These are phyloP conservation scores for Epinephelus fuscoguttatus DNA, from an alignment of 2,113 vertebrate species.

Conservation along the genomic window DNA sequence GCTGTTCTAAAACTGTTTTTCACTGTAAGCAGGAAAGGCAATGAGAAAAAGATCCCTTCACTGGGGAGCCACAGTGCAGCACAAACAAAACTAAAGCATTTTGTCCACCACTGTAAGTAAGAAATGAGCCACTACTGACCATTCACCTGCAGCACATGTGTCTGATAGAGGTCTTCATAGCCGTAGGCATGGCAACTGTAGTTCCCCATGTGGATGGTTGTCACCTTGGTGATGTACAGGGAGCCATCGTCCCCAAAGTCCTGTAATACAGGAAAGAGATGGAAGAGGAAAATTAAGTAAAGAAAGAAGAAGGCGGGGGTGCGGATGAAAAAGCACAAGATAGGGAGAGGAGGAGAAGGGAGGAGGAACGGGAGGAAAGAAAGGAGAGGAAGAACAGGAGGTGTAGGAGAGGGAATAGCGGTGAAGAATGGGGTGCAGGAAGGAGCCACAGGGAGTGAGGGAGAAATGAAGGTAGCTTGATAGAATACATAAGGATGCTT, in stretches of 20 bases:
- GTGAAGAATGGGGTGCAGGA: slow-evolving; percentile 50
- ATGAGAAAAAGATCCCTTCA: background rate
- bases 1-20: background rate
- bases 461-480: slow-evolving; percentile 51
- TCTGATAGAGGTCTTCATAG: slow-evolving; percentile 95
- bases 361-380: too few species aligned
- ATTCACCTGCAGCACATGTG: slow-evolving; percentile 99
- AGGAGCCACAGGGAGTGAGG: slow-evolving; percentile 53
- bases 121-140: slow-evolving; percentile 92
- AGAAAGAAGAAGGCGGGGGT: slow-evolving; percentile 3
- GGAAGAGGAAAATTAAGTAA: slow-evolving; percentile 31
- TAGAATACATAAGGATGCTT: slow-evolving; percentile 49
- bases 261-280: slow-evolving; percentile 78
- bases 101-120: slow-evolving; percentile 55
- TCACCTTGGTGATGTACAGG: slow-evolving; percentile 98
- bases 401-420: slow-evolving; percentile 22
- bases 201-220: slow-evolving; percentile 97
- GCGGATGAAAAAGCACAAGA: background rate
- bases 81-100: slow-evolving; percentile 25
- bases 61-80: background rate
- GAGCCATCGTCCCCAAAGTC: slow-evolving; percentile 97
- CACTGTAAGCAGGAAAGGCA: background rate
- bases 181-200: slow-evolving; percentile 97
- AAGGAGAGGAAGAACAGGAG: slow-evolving; percentile 1
- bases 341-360: background rate